Evolutionary conservation across 2,113 vertebrate species (phyloP).

Genomic region (Ginglymostoma cirratum): DNA sequence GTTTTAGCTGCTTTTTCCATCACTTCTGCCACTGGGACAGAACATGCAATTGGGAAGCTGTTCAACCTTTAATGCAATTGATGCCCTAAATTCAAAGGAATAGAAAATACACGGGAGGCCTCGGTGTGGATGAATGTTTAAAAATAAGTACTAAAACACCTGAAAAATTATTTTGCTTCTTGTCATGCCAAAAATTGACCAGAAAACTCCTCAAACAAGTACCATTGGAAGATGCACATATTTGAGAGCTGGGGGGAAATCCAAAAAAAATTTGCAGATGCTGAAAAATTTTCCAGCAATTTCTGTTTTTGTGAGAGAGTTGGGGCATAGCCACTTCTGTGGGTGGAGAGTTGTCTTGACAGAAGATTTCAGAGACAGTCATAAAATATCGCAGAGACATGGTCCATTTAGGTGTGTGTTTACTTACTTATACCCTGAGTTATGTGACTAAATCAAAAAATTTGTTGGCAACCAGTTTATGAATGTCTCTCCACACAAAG

Average conservation of each 20-base stretch:
- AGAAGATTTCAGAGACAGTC: not conserved
- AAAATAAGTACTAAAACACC: not conserved
- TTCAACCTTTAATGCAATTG: not conserved
- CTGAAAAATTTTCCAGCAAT: no score
- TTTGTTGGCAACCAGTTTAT: not conserved
- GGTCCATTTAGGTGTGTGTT: not conserved
- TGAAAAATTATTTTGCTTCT: not conserved
- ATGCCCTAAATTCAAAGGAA: not conserved
- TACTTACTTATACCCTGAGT: not conserved
- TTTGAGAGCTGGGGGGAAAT: not conserved
- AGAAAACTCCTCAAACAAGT: not conserved
- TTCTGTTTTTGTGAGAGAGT: not conserved
- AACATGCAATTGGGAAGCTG: not conserved
- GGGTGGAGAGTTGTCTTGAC: not conserved
- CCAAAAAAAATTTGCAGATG: no score
- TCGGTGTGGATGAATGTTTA: not conserved
- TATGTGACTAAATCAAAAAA: not conserved
- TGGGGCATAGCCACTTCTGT: not conserved
- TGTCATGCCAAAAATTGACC: not conserved
- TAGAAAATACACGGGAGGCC: not conserved
- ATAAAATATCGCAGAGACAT: not conserved
- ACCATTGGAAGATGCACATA: not conserved
- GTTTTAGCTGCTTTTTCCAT: not conserved
- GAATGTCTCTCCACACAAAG: no score
- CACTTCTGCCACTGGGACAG: not conserved